Evolutionary conservation across 2,888 invertebrate genomes (phyloP).

Genomic region (Caradrina kadenii): DNA sequence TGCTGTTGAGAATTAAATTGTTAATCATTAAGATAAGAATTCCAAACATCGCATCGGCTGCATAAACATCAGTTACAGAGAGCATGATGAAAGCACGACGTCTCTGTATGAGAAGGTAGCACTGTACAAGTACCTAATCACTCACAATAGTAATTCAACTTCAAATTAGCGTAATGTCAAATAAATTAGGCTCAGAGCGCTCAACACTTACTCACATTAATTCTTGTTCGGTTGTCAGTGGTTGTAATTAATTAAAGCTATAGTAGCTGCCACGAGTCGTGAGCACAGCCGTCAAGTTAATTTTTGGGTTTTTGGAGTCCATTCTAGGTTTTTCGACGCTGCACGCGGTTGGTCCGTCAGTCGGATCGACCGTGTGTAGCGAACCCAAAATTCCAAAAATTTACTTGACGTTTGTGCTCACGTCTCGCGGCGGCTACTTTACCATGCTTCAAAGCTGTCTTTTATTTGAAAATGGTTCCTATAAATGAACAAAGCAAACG

Average conservation of each 20-base stretch:
- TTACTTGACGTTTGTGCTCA: too few species aligned
- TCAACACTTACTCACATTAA: neutral
- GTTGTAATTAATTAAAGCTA: neutral
- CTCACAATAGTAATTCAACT: neutral
- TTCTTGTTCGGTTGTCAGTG: neutral
- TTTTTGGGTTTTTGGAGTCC: too few species aligned
- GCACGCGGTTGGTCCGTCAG: too few species aligned
- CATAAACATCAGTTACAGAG: conserved; percentile 3
- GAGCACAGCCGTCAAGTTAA: too few species aligned
- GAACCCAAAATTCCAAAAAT: too few species aligned
- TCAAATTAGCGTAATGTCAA: neutral
- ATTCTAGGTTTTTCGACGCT: too few species aligned
- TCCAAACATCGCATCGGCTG: neutral
- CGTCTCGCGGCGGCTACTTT: too few species aligned
- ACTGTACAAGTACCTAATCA: neutral
- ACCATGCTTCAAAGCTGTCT: too few species aligned
- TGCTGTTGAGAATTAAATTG: neutral
- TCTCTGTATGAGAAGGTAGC: neutral
- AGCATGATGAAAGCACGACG: neutral
- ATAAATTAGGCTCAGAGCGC: neutral
- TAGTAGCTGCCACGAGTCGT: too few species aligned
- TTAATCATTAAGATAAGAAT: conserved; percentile 2
- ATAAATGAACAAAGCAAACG: neutral
- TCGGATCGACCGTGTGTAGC: too few species aligned
- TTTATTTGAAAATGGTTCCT: too few species aligned